Conservation (phyloP, 2,888 invertebrate species). For the Orgyia antiqua region DNA sequence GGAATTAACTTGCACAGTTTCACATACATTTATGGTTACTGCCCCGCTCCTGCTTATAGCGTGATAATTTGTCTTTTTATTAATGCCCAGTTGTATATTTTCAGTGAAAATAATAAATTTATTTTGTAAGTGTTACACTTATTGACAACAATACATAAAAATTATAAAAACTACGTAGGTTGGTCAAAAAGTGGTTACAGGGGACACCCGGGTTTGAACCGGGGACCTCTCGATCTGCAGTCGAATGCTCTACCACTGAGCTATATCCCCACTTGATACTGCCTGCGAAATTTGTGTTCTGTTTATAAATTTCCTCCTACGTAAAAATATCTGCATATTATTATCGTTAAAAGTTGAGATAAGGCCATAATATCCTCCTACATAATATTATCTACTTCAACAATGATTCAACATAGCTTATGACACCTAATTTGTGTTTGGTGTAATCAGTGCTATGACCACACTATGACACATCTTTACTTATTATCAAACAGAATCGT, state of each 20-base stretch:
- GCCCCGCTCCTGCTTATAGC: too few relatives aligned
- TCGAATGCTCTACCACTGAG: slow-evolving; percentile 72
- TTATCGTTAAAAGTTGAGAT: slow-evolving; percentile 14
- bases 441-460: too few relatives aligned
- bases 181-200: slow-evolving; percentile 19
- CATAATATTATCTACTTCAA: too few relatives aligned
- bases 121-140: too few relatives aligned
- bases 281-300: slow-evolving; percentile 3
- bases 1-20: too few relatives aligned
- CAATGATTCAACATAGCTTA: slow-evolving; percentile 12
- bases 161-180: slow-evolving; percentile 3
- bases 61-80: too few relatives aligned
- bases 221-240: slow-evolving; percentile 72
- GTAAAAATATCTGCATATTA: slow-evolving; percentile 13
- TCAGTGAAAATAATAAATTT: too few relatives aligned
- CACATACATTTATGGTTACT: too few relatives aligned
- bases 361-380: slow-evolving; percentile 18
- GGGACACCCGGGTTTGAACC: slow-evolving; percentile 73
- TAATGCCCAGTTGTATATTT: too few relatives aligned
- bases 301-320: slow-evolving; percentile 4
- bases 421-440: background rate
- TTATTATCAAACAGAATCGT: too few relatives aligned
- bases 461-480: too few relatives aligned
- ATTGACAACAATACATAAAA: background rate
- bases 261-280: slow-evolving; percentile 50